Percentiles rank a stretch among this genome's conserved stretches.
These are phyloP conservation scores for Burhinus bistriatus DNA, from an alignment of 2,113 vertebrate genomes.

Conservation along the genomic window DNA sequence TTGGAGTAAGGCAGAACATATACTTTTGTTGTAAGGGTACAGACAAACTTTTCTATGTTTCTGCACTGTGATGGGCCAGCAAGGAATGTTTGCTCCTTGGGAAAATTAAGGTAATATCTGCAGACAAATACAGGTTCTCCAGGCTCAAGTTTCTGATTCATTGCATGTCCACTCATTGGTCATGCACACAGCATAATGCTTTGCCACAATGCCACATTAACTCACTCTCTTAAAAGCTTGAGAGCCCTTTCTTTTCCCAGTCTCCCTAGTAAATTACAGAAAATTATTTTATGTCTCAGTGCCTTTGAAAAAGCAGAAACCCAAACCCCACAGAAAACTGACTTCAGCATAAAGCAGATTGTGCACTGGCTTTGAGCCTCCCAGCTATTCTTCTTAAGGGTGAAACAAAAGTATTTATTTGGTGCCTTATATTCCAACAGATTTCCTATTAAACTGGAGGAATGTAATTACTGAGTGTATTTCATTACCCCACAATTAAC, in stretches of 20 bases:
- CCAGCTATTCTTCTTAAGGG: neutral
- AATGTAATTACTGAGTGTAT: neutral
- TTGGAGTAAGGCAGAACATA: neutral
- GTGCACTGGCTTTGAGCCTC: neutral
- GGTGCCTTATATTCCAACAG: neutral
- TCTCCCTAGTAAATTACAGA: neutral
- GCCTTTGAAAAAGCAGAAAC: neutral
- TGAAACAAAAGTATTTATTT: neutral
- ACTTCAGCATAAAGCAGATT: neutral
- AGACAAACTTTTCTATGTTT: neutral
- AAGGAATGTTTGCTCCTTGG: neutral
- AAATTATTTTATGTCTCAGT: neutral
- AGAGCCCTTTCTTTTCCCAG: neutral
- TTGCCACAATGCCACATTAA: neutral
- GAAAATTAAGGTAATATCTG: neutral
- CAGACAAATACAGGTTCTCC: neutral
- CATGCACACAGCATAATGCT: neutral
- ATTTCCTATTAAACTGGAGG: neutral
- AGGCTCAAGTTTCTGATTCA: neutral
- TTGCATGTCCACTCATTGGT: neutral
- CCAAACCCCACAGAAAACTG: neutral
- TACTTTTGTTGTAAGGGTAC: neutral
- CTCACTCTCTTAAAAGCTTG: neutral
- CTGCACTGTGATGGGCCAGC: neutral
- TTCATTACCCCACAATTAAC: neutral